Evolutionary conservation across 2,113 vertebrate genomes (phyloP), one percentile per base, ranked within the genome.

Genomic region (Polypterus bichir): DNA sequence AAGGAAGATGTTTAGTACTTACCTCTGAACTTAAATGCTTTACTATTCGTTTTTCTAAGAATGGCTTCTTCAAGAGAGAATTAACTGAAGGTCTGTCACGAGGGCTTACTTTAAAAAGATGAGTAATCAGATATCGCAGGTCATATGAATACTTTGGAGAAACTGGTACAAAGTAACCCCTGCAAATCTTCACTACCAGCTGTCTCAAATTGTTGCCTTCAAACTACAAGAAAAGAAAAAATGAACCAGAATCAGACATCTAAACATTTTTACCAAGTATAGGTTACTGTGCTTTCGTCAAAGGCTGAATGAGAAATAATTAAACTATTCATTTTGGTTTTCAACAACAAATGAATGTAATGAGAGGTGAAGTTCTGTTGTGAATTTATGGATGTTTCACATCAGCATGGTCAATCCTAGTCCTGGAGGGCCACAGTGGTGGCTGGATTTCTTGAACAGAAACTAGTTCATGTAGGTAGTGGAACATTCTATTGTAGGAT

Each of bases 161-260:
- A 3, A 93, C 62, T 0, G 91, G 91, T 6, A 60, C 75, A 68
- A 85, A 90, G 68, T 9, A 71, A 5, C 89, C 94, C 71, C 79
- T 85, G 72, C 92, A 94, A 74, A 98, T 97, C 69, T 83, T 91
- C 73, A 90, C 68, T 67, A 93, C 81, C 73, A 97, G 75, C 67
- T 93, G 91, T 46, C 74, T 80, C 69, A 96, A 73, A 68, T 70
- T 91, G 68, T 68, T 81, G 64, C 82, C 87, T 66, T 92, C 89
- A 77, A 94, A 94, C 92, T 93, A 70, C 54, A 74, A 64, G 46
- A 64, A 58, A 57, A 64, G 5, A 77, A 57, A 27, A 57, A 54
- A 5, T 57, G 27, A 27, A 27, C 27, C 27, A 27, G 27, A 27
- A 27, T n/a, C n/a, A n/a, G n/a, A n/a, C n/a, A n/a, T 27, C 27